A percentile compares a stretch with the other conserved stretches of the same genome.
phyloP scores from a whole-genome alignment of 2,797 vertebrate species.

The Cyprinodon diabolis region DNA sequence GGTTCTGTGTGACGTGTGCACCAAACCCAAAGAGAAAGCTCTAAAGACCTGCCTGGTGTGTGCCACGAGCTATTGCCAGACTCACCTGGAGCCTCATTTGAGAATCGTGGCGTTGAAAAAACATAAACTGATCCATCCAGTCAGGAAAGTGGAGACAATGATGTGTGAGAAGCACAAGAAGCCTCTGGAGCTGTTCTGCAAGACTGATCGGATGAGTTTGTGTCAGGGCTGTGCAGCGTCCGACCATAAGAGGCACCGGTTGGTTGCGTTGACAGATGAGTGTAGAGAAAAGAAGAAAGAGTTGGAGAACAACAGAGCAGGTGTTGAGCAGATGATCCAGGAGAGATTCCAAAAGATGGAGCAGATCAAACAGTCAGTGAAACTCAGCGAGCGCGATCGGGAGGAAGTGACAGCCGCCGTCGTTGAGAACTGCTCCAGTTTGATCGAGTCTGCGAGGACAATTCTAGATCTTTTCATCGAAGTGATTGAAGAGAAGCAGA shows the following conservation, averaged over 20 bases:
- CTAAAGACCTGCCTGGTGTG: conserved; percentile 32
- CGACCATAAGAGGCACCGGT: conserved; percentile 11
- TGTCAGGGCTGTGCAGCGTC: conserved; percentile 10
- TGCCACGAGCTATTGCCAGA: conserved; percentile 27
- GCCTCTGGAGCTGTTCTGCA: conserved; percentile 38
- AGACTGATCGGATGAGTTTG: conserved; percentile 18
- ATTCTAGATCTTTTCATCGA: conserved; percentile 8
- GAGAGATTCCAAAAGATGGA: conserved; percentile 9
- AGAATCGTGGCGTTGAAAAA: not conserved
- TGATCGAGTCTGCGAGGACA: conserved; percentile 17
- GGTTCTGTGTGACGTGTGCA: conserved; percentile 14
- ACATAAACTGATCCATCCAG: conserved; percentile 26
- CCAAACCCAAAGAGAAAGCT: conserved; percentile 27
- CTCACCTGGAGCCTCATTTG: conserved; percentile 41
- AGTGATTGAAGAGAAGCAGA: conserved; percentile 8
- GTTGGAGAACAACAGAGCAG: not conserved
- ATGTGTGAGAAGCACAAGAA: conserved; percentile 21
- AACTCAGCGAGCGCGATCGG: conserved; percentile 13
- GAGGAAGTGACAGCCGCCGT: conserved; percentile 5
- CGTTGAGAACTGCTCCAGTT: conserved; percentile 9
- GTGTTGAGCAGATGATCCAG: conserved; percentile 29
- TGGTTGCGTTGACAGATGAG: conserved; percentile 19
- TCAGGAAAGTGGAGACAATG: conserved; percentile 7
- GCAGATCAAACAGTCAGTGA: conserved; percentile 12
- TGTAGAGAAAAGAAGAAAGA: conserved; percentile 7